Conservation (phyloP, 2,113 vertebrate species). For the Pyrgilauda ruficollis region DNA sequence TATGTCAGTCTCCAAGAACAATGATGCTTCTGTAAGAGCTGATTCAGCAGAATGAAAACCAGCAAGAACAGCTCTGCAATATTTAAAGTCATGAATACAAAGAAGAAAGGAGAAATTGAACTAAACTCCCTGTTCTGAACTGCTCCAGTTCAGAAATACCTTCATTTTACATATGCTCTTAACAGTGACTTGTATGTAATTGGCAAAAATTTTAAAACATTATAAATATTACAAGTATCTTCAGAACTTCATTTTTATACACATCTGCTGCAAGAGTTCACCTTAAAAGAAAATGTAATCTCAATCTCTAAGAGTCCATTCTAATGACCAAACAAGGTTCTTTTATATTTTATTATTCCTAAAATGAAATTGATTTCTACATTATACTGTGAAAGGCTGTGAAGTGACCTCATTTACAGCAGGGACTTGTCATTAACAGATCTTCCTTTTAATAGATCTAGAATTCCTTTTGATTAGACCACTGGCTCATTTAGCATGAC, state of each 20-base stretch:
- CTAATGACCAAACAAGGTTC: background rate
- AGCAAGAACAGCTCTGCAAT: background rate
- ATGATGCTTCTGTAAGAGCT: background rate
- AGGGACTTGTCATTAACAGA: background rate
- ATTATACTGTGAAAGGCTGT: background rate
- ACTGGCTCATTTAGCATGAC: background rate
- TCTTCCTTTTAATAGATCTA: background rate
- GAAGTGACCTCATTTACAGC: background rate
- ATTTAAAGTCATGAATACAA: conserved; percentile 7
- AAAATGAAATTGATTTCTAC: background rate
- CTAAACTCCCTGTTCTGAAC: background rate
- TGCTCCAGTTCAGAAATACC: background rate
- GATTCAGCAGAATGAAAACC: conserved; percentile 25
- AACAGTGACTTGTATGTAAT: background rate
- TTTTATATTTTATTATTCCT: background rate
- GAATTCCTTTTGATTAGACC: background rate
- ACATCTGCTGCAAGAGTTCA: background rate
- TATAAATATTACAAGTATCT: background rate
- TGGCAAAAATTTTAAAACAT: background rate
- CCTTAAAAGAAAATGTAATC: background rate
- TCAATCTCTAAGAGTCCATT: background rate
- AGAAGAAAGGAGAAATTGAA: background rate
- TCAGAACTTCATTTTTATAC: background rate
- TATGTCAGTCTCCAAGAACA: conserved; percentile 39
- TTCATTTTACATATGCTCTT: background rate